These are phyloP conservation scores for Drosophila ustulata DNA, from an alignment of 2,888 invertebrate genomes.

Conservation along the genomic window DNA sequence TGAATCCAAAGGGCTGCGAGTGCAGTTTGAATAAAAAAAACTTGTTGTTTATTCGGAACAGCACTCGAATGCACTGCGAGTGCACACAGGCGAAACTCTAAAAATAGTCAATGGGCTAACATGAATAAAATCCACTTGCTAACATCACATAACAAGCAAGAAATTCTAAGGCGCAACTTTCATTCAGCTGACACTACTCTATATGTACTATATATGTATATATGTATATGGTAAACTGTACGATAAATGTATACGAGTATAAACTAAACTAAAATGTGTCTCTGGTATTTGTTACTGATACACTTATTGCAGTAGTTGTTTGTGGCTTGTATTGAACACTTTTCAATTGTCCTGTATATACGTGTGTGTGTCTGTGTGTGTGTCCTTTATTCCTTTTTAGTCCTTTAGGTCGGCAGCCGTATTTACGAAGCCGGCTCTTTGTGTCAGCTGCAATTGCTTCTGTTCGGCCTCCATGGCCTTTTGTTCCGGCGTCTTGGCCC, in stretches of 20 bases:
- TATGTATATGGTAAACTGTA: conserved; percentile 20
- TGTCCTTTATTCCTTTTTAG: conserved; percentile 78
- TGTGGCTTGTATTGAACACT: conserved; percentile 27
- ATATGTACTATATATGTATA: background rate
- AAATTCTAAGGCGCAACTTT: conserved; percentile 37
- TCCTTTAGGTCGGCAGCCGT: conserved; percentile 84
- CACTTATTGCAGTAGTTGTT: conserved; percentile 7
- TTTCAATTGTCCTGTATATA: conserved; percentile 17
- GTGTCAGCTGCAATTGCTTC: conserved; percentile 70
- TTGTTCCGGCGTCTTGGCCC: conserved; percentile 87
- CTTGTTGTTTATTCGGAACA: conserved; percentile 57
- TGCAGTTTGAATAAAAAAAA: conserved; percentile 35
- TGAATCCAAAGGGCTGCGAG: conserved; percentile 3
- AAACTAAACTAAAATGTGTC: conserved; percentile 59
- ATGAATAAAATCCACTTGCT: conserved; percentile 47
- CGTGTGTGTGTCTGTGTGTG: conserved; percentile 1
- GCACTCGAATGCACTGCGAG: conserved; percentile 39
- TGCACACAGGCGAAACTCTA: conserved; percentile 40
- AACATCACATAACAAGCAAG: conserved; percentile 57
- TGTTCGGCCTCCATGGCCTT: conserved; percentile 78
- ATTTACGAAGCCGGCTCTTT: conserved; percentile 79
- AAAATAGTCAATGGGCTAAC: conserved; percentile 54
- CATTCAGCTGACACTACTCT: conserved; percentile 31
- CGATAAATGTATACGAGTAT: conserved; percentile 39
- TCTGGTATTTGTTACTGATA: conserved; percentile 36